Conservation (phyloP, 2,888 invertebrate genomes). For the Apamea epomidion region DNA sequence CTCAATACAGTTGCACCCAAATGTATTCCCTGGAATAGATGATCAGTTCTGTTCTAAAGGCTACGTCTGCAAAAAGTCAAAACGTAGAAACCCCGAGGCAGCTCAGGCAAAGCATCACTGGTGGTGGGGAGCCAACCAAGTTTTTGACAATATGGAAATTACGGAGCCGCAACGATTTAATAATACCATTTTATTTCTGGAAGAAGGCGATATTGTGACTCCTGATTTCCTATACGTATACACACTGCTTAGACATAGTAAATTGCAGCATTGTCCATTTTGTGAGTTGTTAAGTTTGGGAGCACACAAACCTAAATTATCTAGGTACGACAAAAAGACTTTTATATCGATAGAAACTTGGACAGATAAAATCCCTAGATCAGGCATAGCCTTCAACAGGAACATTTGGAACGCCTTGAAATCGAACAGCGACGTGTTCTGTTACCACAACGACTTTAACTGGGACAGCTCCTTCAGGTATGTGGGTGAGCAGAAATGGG, state of each 20-base stretch:
- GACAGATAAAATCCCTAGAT: conserved; percentile 58
- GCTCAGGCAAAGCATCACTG: conserved; percentile 76
- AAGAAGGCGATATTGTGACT: conserved; percentile 73
- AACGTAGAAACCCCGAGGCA: conserved; percentile 59
- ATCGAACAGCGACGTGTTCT: conserved; percentile 67
- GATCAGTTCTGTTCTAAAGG: conserved; percentile 66
- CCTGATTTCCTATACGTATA: conserved; percentile 72
- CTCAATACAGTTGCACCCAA: conserved; percentile 74
- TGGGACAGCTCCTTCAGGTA: conserved; percentile 74
- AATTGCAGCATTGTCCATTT: conserved; percentile 62
- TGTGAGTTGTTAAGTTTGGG: conserved; percentile 75
- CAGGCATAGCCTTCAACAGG: conserved; percentile 75
- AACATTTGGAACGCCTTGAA: conserved; percentile 73
- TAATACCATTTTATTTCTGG: conserved; percentile 67
- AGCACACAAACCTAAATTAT: conserved; percentile 58
- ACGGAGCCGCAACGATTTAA: conserved; percentile 55
- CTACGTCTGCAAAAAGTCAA: conserved; percentile 66
- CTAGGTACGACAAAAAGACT: conserved; percentile 51
- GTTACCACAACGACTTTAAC: conserved; percentile 72
- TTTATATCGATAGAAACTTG: conserved; percentile 66
- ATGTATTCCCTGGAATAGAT: conserved; percentile 74
- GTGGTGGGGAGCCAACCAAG: conserved; percentile 78
- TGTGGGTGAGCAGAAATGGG: conserved; percentile 61
- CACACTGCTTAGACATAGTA: conserved; percentile 62
- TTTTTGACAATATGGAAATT: conserved; percentile 72